Evolutionary conservation across 1,140 invertebrate species (phyloP).

Genomic region (Zaprionus capensis): DNA sequence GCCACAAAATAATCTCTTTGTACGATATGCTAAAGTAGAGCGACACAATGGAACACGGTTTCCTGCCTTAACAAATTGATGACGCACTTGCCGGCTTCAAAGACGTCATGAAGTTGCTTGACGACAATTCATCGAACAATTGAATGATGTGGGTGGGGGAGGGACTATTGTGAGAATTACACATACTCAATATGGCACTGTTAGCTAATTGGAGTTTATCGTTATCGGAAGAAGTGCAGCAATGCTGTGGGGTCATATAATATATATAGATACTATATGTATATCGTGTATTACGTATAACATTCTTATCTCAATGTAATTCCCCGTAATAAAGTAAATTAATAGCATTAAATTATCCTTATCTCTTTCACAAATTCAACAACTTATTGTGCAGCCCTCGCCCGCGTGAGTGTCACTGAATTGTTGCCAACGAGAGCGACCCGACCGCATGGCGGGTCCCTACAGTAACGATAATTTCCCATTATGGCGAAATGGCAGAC

Average conservation of each 20-base stretch:
- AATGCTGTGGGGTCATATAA: neutral
- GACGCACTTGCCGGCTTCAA: conserved; percentile 44
- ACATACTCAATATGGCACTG: neutral
- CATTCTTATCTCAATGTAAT: neutral
- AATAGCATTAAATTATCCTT: neutral
- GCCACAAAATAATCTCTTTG: neutral
- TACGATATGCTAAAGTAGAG: no score
- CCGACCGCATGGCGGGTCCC: neutral
- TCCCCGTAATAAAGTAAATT: no score
- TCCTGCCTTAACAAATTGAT: conserved; percentile 5
- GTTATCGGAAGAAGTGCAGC: no score
- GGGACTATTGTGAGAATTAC: neutral
- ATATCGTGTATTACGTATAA: neutral
- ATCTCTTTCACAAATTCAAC: neutral
- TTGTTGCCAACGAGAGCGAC: neutral
- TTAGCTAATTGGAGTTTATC: neutral
- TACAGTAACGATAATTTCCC: conserved; percentile 22
- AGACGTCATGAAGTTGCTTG: conserved; percentile 38
- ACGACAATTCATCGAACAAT: conserved; percentile 12
- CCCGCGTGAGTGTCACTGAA: conserved; percentile 3
- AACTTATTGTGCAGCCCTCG: conserved; percentile 15
- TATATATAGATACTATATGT: neutral
- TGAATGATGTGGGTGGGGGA: neutral
- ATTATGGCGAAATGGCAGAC: conserved; percentile 35
- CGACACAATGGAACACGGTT: neutral